phyloP scores from a whole-genome alignment of 1,140 invertebrate genomes.

The Drosophila tani region DNA sequence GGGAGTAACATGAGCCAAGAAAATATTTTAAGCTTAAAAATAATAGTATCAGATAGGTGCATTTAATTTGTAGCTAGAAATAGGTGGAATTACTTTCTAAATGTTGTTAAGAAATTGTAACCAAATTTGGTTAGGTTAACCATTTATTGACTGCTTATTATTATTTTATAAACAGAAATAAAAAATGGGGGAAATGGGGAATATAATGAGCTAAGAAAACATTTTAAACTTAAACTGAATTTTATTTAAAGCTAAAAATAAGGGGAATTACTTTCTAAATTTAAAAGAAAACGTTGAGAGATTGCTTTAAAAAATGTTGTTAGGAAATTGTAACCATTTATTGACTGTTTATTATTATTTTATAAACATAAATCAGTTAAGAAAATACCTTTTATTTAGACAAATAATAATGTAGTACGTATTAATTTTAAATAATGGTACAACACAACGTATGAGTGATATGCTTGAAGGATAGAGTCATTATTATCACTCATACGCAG shows the following conservation, averaged over 20 bases:
- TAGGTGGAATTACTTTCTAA: not conserved
- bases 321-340: no score
- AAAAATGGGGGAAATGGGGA: no score
- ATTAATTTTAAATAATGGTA: not conserved
- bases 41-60: not conserved
- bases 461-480: not conserved
- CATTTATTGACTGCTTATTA: not conserved
- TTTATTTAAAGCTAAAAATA: no score
- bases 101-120: no score
- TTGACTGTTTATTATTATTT: not conserved
- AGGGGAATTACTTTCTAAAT: not conserved
- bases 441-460: conserved; percentile 19
- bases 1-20: not conserved
- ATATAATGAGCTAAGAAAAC: no score
- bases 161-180: no score
- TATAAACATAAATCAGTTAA: not conserved
- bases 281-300: not conserved
- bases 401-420: not conserved
- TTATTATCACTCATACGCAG: conserved; percentile 15
- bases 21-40: not conserved
- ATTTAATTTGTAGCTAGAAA: not conserved
- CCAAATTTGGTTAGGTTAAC: no score
- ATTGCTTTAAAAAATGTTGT: no score
- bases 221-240: no score
- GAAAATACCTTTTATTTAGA: not conserved